Evolutionary conservation across 2,797 vertebrate species (phyloP), one percentile per base, ranked within the genome.

Genomic region (Denticeps clupeoides): DNA sequence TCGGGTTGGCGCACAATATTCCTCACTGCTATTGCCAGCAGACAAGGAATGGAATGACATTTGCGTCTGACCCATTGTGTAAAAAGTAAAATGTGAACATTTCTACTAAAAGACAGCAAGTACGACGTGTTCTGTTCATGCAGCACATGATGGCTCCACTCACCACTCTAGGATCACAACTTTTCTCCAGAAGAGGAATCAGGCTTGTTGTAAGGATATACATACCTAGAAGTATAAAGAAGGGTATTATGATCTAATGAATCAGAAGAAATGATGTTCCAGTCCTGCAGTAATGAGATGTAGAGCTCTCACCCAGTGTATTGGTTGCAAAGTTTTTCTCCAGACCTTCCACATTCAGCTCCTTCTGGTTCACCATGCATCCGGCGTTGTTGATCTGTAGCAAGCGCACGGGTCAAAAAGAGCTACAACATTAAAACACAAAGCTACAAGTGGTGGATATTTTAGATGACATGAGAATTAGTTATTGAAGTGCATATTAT

Each of bases 311-410:
- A 86, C 83, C 82, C 69, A 86, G 71, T 0, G 80, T 78, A 63
- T 86, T 86, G 50, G 72, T 79, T 8, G 78, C 81, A 65, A 85
- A 85, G 61, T 75, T 86, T 64, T 60, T 83, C 67, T 85, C 83
- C 45, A 85, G 49, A 12, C 75, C 72, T 15, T 82, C 75, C 1
- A 61, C 47, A 4, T 74, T 85, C 12, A 76, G 25, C 56, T 83
- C 74, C 47, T 75, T 75, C 55, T 75, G 67, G 48, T 71, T 70
- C 33, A 80, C 47, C 76, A 85, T 78, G 18, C 82, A 82, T 1
- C 81, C 82, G 9, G 82, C 82, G 4, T 83, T 85, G 62, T 85
- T 82, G 51, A 86, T 77, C 83, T 85, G 51, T 22, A 5, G 26
- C 16, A 29, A 9, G 2, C 3, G 4, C 15, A 42, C 28, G 27